phyloP scores from a whole-genome alignment of 2,888 invertebrate species.

The Neoitamus cyanurus region DNA sequence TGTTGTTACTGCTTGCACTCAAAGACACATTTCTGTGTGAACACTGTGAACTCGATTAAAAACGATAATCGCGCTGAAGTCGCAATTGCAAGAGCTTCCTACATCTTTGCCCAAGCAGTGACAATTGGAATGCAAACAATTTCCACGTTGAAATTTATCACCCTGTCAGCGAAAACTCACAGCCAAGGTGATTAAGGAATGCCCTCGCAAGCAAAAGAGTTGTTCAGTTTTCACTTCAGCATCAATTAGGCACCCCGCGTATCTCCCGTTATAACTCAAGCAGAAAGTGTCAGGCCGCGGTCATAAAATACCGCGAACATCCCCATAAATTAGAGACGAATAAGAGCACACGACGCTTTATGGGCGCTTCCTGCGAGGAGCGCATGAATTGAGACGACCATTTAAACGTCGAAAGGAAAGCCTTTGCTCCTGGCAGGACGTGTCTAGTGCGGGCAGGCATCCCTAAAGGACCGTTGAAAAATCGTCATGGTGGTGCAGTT shows the following conservation, averaged over 20 bases:
- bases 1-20: no score
- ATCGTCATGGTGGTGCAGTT: slow-evolving; percentile 28
- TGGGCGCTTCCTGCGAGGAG: neutral
- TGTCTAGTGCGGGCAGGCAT: neutral
- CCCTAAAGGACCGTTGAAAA: neutral
- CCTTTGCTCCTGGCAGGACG: neutral
- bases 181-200: neutral
- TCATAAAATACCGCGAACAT: slow-evolving; percentile 40
- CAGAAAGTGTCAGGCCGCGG: slow-evolving; percentile 2
- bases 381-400: slow-evolving; percentile 10
- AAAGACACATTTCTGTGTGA: no score
- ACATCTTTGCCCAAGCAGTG: neutral
- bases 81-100: neutral
- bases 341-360: slow-evolving; percentile 20
- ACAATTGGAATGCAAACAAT: neutral
- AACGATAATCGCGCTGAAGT: neutral
- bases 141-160: neutral
- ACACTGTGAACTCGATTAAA: no score
- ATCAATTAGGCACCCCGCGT: slow-evolving; percentile 6
- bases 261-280: slow-evolving; percentile 33
- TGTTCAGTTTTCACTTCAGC: slow-evolving; percentile 2
- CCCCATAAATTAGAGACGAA: slow-evolving; percentile 31
- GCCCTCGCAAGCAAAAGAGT: neutral
- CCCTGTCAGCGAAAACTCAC: neutral
- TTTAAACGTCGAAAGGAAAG: slow-evolving; percentile 20